Conservation (phyloP, 2,797 vertebrate genomes). For the Rhabdophis nuchalis region DNA sequence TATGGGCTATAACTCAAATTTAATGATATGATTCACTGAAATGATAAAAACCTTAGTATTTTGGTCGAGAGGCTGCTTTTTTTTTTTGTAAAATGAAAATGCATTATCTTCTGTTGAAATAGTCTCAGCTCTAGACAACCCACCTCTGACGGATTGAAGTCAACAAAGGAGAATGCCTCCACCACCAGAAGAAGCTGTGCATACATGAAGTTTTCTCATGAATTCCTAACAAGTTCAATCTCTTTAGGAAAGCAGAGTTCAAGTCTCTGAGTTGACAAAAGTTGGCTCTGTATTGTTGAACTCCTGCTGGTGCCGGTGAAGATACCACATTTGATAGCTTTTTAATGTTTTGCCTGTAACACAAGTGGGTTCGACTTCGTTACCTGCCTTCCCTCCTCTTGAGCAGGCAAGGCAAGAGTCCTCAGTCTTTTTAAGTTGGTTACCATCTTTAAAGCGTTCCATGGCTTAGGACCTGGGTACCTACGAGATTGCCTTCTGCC, state of each 20-base stretch:
- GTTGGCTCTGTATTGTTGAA: conserved; percentile 13
- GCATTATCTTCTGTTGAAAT: conserved; percentile 31
- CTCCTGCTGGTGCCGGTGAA: neutral
- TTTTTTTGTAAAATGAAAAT: conserved; percentile 38
- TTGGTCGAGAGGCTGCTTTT: conserved; percentile 19
- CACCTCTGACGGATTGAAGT: conserved; percentile 35
- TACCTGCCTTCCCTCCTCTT: neutral
- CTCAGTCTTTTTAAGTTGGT: too few species aligned
- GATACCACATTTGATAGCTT: conserved; percentile 10
- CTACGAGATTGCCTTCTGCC: too few species aligned
- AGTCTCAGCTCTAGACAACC: conserved; percentile 34
- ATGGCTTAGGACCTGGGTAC: too few species aligned
- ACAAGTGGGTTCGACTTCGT: neutral
- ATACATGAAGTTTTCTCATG: conserved; percentile 32
- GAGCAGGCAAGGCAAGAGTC: neutral
- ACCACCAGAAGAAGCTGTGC: neutral
- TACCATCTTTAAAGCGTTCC: too few species aligned
- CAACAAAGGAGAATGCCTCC: conserved; percentile 1
- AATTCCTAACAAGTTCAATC: conserved; percentile 20
- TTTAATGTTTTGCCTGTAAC: conserved; percentile 45
- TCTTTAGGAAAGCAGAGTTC: conserved; percentile 16
- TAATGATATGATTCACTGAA: conserved; percentile 69
- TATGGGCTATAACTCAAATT: conserved; percentile 67
- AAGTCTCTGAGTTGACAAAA: conserved; percentile 41
- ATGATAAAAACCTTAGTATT: conserved; percentile 64